Conservation (phyloP, 2,888 invertebrate genomes). For the Cyclophora albipunctata region DNA sequence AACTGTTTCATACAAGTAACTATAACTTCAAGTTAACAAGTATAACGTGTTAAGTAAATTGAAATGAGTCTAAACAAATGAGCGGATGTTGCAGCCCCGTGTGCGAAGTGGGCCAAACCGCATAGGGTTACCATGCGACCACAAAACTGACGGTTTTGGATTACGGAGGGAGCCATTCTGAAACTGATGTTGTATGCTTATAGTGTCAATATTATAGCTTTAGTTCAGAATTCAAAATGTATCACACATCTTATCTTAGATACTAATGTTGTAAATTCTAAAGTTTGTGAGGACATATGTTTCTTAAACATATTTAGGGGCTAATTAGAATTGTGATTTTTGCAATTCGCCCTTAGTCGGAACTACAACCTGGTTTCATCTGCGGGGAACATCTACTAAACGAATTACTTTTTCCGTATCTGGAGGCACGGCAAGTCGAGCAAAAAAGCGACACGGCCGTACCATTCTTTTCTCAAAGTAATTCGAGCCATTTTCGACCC, state of each 20-base stretch:
- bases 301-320: background rate
- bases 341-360: too few species aligned
- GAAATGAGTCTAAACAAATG: slow-evolving; percentile 15
- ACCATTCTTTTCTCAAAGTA: too few species aligned
- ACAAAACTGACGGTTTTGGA: background rate
- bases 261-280: background rate
- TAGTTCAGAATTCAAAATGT: background rate
- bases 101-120: slow-evolving; percentile 48
- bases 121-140: slow-evolving; percentile 11
- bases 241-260: background rate
- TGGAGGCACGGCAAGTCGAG: too few species aligned
- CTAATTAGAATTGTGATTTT: too few species aligned
- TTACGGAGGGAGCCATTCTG: background rate
- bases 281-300: background rate
- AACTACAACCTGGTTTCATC: too few species aligned
- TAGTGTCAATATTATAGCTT: background rate
- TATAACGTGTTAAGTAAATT: background rate
- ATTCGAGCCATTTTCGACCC: too few species aligned
- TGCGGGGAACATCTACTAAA: too few species aligned
- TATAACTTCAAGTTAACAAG: too few species aligned
- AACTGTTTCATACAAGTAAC: too few species aligned
- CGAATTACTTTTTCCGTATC: too few species aligned
- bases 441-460: too few species aligned
- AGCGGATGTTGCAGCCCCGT: slow-evolving; percentile 41
- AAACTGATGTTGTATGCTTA: background rate